Conservation (phyloP, 1,140 invertebrate species). For the Centruroides sculpturatus region DNA sequence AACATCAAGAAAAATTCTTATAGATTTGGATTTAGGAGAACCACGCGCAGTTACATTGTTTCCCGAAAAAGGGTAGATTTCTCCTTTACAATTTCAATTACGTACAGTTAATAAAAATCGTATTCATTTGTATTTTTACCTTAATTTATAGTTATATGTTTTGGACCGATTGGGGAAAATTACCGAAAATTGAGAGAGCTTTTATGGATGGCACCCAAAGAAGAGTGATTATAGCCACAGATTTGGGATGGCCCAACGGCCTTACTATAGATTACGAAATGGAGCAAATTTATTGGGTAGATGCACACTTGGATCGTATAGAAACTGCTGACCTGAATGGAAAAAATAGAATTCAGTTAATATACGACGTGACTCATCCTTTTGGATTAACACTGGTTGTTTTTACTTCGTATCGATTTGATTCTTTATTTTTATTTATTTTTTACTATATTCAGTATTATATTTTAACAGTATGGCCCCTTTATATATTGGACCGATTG, state of each 20-base stretch:
- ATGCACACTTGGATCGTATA: constrained; percentile 34
- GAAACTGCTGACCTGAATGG: constrained; percentile 39
- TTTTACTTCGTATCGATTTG: no score
- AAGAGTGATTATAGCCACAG: constrained; percentile 38
- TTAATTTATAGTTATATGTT: constrained; percentile 22
- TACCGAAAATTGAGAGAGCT: constrained; percentile 33
- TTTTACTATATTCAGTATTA: no score
- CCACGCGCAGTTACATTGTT: constrained; percentile 19
- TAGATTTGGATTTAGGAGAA: constrained; percentile 29
- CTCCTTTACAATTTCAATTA: no score
- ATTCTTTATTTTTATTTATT: no score
- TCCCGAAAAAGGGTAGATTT: constrained; percentile 16
- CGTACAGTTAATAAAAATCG: no score
- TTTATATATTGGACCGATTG: constrained; percentile 82
- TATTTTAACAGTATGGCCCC: constrained; percentile 29
- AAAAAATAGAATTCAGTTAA: constrained; percentile 22
- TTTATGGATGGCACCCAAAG: constrained; percentile 33
- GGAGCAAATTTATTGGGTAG: constrained; percentile 28
- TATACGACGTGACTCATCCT: constrained; percentile 45
- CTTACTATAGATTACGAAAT: constrained; percentile 27
- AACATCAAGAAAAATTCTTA: constrained; percentile 28
- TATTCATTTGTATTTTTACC: no score
- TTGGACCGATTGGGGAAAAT: constrained; percentile 37
- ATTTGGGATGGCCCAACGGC: constrained; percentile 35
- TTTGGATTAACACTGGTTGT: constrained; percentile 49